Base-by-base conservation (phyloP, 1,140 invertebrate genomes). In the Drosophila melanica region DNA sequence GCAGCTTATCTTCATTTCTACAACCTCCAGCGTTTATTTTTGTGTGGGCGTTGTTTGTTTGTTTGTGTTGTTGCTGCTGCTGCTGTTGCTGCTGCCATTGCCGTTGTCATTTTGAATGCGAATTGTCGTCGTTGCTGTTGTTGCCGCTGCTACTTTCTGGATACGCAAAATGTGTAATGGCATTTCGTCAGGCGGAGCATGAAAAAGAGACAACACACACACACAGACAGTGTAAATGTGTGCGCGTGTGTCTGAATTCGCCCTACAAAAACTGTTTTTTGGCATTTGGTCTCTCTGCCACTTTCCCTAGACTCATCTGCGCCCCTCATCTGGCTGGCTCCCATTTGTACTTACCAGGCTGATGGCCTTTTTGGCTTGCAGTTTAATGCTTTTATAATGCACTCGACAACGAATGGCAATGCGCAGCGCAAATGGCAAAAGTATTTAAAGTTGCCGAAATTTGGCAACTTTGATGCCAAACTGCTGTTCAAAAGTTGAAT, bases 1-100 rank as follows among this genome's bases (percentile, higher is more conserved):
- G 84, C 84, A 87, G 84, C 84, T 87, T 87, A 87, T 87, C 84
- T 87, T 82, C 84, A 87, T 89, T 87, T 84, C 84, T 80, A 87
- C 84, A 87, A 87, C 84, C 84, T 70, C 76, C 72, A 87, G 84
- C 79, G 79, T 77, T 84, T 89, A 87, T 87, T 87, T 87, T 87
- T 76, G 63, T 74, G 70, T 68, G 64, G 62, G 68, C 66, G 80
- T 74, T 87, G 78, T 81, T 86, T 81, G 79, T 79, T 70, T 62
- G 69, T 55, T 62, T 74, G 42, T 35, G 69, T 60, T 80, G 41
- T 39, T 77, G 59, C 18, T 45, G 30, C 30, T 33, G 45, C 20
- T 58, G 63, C 39, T 68, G 70, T 41, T 70, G 66, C 33, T 77
- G 68, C 62, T 74, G 79, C 50, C 74, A 78, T 81, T 82, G 79